Percentiles rank a stretch among this genome's conserved stretches.
These are phyloP conservation scores for Porites lobata DNA, from an alignment of 92 coral and sea anemone genomes.

Conservation along the genomic window DNA sequence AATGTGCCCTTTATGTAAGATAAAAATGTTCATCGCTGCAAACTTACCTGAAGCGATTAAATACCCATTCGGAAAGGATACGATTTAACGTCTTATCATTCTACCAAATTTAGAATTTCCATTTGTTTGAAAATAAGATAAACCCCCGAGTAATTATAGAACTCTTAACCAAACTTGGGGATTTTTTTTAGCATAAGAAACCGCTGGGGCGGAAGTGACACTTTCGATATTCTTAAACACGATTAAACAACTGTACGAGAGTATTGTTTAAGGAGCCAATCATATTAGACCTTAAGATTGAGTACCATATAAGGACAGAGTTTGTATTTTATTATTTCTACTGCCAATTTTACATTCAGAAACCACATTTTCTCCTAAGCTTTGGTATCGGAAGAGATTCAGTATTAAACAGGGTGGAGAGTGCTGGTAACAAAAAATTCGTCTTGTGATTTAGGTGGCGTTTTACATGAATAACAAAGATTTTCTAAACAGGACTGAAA, in stretches of 20 bases:
- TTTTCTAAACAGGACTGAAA: not conserved
- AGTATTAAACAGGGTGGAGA: not conserved
- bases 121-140: not conserved
- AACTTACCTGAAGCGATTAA: not conserved
- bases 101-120: constrained; percentile 34
- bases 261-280: not conserved
- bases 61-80: not conserved
- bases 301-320: constrained; percentile 15
- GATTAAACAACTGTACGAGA: not conserved
- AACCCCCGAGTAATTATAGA: not conserved
- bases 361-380: not conserved
- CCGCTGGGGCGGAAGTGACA: constrained; percentile 20
- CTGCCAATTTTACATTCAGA: not conserved
- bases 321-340: not conserved
- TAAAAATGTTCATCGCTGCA: not conserved
- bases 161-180: constrained; percentile 3
- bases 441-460: not conserved
- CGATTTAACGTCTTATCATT: not conserved
- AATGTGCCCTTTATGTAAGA: no score
- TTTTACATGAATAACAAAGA: not conserved
- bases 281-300: not conserved
- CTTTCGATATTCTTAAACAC: not conserved
- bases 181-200: not conserved
- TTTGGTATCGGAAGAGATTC: not conserved
- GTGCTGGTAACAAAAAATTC: not conserved